Evolutionary conservation across 2,113 vertebrate species (phyloP).

Genomic region (Leiothrix lutea): DNA sequence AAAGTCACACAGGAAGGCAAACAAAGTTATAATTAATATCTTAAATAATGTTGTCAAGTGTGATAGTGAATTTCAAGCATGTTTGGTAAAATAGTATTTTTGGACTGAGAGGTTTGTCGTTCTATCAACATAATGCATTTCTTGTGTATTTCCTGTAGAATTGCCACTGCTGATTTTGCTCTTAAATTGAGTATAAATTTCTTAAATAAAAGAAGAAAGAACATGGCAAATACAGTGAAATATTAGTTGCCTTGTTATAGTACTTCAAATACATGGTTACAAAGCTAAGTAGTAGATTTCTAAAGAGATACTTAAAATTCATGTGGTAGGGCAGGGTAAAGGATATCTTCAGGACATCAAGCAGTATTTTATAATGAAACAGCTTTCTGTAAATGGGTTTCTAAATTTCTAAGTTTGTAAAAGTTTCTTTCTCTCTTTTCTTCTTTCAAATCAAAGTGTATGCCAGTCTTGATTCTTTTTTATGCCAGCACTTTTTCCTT

Average conservation of each 20-base stretch:
- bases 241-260: not conserved
- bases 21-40: not conserved
- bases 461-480: not conserved
- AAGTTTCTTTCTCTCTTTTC: not conserved
- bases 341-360: not conserved
- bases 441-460: not conserved
- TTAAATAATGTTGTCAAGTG: not conserved
- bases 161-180: slow-evolving; percentile 56
- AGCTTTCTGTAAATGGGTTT: not conserved
- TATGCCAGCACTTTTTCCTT: not conserved
- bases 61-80: slow-evolving; percentile 20
- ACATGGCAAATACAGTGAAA: slow-evolving; percentile 63
- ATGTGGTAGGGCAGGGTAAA: not conserved
- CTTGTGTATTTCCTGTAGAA: slow-evolving; percentile 53
- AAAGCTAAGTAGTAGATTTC: not conserved
- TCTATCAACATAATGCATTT: slow-evolving; percentile 39
- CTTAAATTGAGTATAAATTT: slow-evolving; percentile 9
- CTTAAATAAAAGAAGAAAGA: not conserved
- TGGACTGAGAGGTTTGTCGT: slow-evolving; percentile 7
- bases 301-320: not conserved
- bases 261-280: not conserved
- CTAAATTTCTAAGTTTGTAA: not conserved
- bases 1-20: not conserved
- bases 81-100: slow-evolving; percentile 15
- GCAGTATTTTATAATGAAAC: not conserved